phyloP scores from a whole-genome alignment of 2,113 vertebrate species.

The Chinchilla lanigera region DNA sequence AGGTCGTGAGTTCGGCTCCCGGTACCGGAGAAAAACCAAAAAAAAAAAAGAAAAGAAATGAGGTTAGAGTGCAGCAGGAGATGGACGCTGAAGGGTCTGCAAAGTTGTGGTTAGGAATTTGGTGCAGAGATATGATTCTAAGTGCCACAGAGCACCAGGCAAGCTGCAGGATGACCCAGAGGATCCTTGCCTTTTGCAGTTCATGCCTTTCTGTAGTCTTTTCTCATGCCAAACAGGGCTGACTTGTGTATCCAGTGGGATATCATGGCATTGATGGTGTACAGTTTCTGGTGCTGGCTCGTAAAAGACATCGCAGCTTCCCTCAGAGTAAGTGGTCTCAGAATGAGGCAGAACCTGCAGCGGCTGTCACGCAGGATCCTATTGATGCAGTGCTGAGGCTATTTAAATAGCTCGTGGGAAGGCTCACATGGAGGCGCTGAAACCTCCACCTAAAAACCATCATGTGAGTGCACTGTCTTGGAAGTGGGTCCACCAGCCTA shows the following conservation, averaged over 20 bases:
- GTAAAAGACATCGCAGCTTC: neutral
- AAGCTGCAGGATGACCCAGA: neutral
- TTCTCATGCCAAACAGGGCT: neutral
- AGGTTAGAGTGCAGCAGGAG: neutral
- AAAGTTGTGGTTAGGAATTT: neutral
- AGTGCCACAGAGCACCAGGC: neutral
- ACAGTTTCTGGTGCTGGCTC: neutral
- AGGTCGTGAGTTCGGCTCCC: too few species aligned
- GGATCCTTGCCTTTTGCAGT: neutral
- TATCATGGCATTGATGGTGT: neutral
- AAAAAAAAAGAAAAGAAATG: too few species aligned
- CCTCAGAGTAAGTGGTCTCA: neutral
- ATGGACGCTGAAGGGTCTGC: neutral
- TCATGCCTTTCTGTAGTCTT: neutral
- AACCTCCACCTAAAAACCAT: neutral
- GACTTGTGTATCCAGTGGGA: neutral
- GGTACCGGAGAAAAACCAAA: too few species aligned
- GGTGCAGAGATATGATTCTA: neutral
- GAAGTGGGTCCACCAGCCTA: neutral
- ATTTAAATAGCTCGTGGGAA: neutral
- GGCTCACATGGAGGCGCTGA: neutral
- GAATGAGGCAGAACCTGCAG: neutral
- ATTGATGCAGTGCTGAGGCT: neutral
- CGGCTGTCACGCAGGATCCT: neutral
- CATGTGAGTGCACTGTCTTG: neutral